These are phyloP conservation scores for Gallinago nigripennis DNA, from an alignment of 2,797 vertebrate species.

Conservation along the genomic window DNA sequence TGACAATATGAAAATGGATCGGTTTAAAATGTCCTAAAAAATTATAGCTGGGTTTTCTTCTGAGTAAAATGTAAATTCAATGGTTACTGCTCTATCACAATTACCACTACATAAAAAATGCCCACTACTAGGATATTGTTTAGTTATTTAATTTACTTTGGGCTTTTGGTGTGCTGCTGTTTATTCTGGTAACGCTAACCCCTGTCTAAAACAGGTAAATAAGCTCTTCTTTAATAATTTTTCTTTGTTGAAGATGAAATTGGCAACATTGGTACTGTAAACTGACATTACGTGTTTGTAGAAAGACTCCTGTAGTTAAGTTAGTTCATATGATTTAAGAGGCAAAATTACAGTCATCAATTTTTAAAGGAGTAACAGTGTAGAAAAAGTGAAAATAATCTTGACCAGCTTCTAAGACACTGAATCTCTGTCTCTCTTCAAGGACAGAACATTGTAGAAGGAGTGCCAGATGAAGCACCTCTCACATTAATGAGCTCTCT, in stretches of 20 bases:
- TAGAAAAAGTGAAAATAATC: neutral
- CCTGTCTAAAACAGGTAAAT: neutral
- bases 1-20: neutral
- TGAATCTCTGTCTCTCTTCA: neutral
- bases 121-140: neutral
- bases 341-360: neutral
- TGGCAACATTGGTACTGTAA: neutral
- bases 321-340: neutral
- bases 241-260: neutral
- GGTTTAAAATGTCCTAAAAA: neutral
- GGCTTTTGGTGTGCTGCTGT: neutral
- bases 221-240: neutral
- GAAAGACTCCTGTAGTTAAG: neutral
- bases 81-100: neutral
- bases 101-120: neutral
- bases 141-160: neutral
- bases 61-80: neutral
- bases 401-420: neutral
- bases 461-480: neutral
- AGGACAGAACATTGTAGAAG: neutral
- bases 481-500: neutral
- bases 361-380: neutral
- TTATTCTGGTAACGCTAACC: neutral
- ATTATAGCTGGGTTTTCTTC: neutral
- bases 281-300: neutral